phyloP scores from a whole-genome alignment of 2,113 vertebrate species.

The Romanogobio albipinnatus region DNA sequence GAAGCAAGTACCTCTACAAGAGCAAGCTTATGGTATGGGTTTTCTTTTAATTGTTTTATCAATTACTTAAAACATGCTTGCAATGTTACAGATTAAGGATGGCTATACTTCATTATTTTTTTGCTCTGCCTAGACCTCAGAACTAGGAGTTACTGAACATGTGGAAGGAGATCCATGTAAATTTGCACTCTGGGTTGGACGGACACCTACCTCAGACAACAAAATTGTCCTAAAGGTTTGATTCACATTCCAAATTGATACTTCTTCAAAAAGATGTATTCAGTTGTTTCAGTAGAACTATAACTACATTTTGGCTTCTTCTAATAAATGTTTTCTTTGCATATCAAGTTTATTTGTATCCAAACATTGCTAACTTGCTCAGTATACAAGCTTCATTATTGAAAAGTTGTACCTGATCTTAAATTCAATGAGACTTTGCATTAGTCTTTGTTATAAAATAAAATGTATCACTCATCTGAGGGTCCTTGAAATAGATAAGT shows the following conservation, averaged over 20 bases:
- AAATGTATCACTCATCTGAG: not conserved
- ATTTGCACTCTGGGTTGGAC: conserved; percentile 96
- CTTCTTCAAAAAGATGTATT: not conserved
- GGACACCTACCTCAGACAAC: conserved; percentile 97
- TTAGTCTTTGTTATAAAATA: not conserved
- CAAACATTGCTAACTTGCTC: not conserved
- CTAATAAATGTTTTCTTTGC: not conserved
- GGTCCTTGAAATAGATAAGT: not conserved
- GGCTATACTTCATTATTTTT: not conserved
- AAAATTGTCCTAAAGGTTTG: conserved; percentile 98
- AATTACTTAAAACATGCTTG: not conserved
- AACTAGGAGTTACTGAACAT: conserved; percentile 95
- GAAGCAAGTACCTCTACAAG: conserved; percentile 99
- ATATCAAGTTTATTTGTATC: not conserved
- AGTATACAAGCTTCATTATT: not conserved
- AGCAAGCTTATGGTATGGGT: conserved; percentile 93
- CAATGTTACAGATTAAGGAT: not conserved
- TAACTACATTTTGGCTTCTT: not conserved
- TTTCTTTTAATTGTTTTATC: not conserved
- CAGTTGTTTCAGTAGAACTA: not conserved
- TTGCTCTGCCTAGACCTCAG: conserved; percentile 84
- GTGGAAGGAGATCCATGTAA: conserved; percentile 99
- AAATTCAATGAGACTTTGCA: not conserved
- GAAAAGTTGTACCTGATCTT: not conserved
- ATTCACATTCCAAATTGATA: not conserved